A percentile compares a stretch with the other conserved stretches of the same genome.
phyloP scores from a whole-genome alignment of 2,888 invertebrate genomes.

The Harpagoxenus sublaevis region DNA sequence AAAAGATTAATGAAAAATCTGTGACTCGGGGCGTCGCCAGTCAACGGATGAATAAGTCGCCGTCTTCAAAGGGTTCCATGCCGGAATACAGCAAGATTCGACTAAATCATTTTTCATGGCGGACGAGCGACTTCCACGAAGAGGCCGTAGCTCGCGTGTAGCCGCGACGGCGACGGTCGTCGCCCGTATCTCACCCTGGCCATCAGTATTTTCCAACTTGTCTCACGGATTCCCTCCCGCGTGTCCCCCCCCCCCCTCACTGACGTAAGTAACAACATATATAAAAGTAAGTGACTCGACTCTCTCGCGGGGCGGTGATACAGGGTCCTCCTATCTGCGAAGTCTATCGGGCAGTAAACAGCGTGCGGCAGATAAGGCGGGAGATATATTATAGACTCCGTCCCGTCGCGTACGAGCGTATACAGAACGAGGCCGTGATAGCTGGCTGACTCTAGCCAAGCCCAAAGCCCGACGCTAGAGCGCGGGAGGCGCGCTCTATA shows the following conservation, averaged over 20 bases:
- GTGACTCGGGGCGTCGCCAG: neutral
- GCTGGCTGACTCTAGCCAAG: constrained; percentile 57
- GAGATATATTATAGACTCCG: constrained; percentile 85
- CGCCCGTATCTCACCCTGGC: constrained; percentile 77
- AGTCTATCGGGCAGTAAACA: constrained; percentile 86
- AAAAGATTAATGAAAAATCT: constrained; percentile 3
- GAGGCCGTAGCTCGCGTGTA: constrained; percentile 60
- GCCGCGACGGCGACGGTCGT: constrained; percentile 70
- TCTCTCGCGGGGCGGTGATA: constrained; percentile 81
- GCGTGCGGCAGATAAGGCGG: constrained; percentile 85
- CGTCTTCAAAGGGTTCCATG: neutral
- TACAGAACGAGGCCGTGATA: constrained; percentile 66
- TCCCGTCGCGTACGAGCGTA: constrained; percentile 77
- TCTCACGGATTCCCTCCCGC: constrained; percentile 80
- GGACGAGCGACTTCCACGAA: constrained; percentile 54
- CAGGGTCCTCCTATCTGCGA: constrained; percentile 84
- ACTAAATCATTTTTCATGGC: constrained; percentile 72
- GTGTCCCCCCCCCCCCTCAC: constrained; percentile 48
- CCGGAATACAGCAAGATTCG: constrained; percentile 37
- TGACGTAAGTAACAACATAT: constrained; percentile 84
- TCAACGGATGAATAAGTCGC: neutral
- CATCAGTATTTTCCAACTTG: constrained; percentile 84
- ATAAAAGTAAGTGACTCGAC: constrained; percentile 83
- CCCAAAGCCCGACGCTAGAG: constrained; percentile 45
- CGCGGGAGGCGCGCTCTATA: constrained; percentile 63